Evolutionary conservation across 2,888 invertebrate genomes (phyloP).

Genomic region (Mimumesa dahlbomi): DNA sequence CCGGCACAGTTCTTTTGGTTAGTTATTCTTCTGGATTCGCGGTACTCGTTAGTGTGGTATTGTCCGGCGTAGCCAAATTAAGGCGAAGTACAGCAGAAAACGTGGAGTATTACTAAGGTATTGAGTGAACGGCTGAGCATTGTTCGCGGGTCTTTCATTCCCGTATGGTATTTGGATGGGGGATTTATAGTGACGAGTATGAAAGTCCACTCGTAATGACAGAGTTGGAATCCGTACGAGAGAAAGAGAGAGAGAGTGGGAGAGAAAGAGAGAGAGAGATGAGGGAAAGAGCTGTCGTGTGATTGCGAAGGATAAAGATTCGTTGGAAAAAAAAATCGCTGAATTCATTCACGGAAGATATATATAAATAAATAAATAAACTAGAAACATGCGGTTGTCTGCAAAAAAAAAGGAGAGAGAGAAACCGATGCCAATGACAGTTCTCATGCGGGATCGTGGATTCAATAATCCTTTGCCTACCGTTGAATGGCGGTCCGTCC

Average conservation of each 20-base stretch:
- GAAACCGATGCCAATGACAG: slow-evolving; percentile 51
- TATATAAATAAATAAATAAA: slow-evolving; percentile 39
- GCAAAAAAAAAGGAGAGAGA: slow-evolving; percentile 11
- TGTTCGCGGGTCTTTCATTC: neutral
- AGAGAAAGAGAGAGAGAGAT: too few species aligned
- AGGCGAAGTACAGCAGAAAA: too few species aligned
- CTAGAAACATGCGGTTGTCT: slow-evolving; percentile 17
- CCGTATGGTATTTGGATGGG: neutral
- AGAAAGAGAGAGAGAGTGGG: too few species aligned
- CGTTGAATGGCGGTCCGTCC: slow-evolving; percentile 40
- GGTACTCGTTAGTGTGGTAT: neutral
- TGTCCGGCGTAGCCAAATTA: neutral
- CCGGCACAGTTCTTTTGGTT: neutral
- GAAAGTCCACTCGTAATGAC: slow-evolving; percentile 14
- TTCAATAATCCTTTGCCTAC: slow-evolving; percentile 59
- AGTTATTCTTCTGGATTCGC: neutral
- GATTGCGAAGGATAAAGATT: slow-evolving; percentile 33
- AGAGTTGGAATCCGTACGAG: too few species aligned
- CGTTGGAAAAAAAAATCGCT: slow-evolving; percentile 8
- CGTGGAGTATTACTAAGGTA: neutral
- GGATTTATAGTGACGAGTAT: slow-evolving; percentile 15
- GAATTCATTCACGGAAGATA: neutral
- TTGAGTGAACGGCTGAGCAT: neutral
- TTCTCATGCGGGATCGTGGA: slow-evolving; percentile 48
- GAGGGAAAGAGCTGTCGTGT: neutral